Percentiles rank a stretch among this genome's conserved stretches.
phyloP scores from a whole-genome alignment of 2,797 vertebrate species.

The Paratrypauchen microcephalus region DNA sequence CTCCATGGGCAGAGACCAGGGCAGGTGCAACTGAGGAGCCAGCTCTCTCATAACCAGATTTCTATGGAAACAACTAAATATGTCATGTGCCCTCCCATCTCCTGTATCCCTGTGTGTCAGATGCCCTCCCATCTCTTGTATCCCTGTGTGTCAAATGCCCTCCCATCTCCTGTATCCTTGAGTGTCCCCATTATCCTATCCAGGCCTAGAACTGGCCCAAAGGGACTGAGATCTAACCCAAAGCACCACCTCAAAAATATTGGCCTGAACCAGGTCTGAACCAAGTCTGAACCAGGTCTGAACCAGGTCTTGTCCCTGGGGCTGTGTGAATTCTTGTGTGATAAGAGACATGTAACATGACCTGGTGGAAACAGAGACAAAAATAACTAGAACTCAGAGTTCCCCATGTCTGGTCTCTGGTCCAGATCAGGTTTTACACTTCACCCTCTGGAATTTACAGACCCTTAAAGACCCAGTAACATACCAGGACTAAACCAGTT shows the following conservation, averaged over 20 bases:
- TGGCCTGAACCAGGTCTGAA: too few relatives aligned
- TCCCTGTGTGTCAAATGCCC: too few relatives aligned
- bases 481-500: background rate
- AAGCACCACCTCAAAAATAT: too few relatives aligned
- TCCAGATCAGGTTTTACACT: background rate
- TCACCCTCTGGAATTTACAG: background rate
- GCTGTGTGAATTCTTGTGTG: too few relatives aligned
- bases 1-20: constrained; percentile 98
- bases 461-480: background rate
- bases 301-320: background rate
- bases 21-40: constrained; percentile 97
- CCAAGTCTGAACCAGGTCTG: too few relatives aligned
- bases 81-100: background rate
- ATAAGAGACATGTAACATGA: background rate
- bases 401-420: background rate
- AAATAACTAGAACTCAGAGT: background rate
- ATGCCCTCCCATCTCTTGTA: too few relatives aligned
- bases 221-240: too few relatives aligned
- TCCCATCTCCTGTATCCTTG: too few relatives aligned
- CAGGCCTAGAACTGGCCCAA: too few relatives aligned
- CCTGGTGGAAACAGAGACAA: background rate
- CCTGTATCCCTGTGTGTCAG: too few relatives aligned
- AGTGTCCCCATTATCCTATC: too few relatives aligned
- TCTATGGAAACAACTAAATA: constrained; percentile 61
- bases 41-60: constrained; percentile 98